These are phyloP conservation scores for Ceratotherium simum DNA, from an alignment of 2,113 vertebrate genomes.

Conservation along the genomic window DNA sequence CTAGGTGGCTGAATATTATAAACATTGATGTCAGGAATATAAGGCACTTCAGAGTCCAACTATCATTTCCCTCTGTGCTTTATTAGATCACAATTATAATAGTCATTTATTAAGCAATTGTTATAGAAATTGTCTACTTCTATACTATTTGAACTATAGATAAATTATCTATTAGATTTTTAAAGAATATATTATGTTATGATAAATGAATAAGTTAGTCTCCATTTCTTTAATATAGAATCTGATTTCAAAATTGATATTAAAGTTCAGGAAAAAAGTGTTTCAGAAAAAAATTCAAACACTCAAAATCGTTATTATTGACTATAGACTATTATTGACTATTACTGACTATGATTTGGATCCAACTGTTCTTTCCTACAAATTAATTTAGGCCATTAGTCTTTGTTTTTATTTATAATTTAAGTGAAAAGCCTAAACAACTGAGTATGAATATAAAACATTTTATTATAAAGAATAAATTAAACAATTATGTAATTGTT, in stretches of 20 bases:
- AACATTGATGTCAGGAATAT: neutral
- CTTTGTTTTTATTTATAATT: conserved; percentile 38
- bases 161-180: neutral
- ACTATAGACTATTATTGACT: neutral
- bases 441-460: neutral
- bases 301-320: neutral
- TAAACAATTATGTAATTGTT: neutral
- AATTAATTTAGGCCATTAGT: neutral
- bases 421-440: conserved; percentile 13
- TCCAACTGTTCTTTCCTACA: neutral
- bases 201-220: neutral
- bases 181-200: neutral
- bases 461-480: neutral
- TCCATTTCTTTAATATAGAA: conserved; percentile 25
- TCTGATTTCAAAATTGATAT: neutral
- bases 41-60: neutral
- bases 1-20: neutral
- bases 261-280: neutral
- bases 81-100: neutral
- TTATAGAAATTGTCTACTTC: neutral
- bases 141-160: neutral
- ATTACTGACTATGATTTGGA: neutral
- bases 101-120: conserved; percentile 14
- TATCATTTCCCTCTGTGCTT: neutral
- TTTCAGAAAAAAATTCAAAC: neutral